A percentile compares a stretch with the other conserved stretches of the same genome.
phyloP scores from a whole-genome alignment of 2,113 vertebrate genomes.

The Aphyosemion australe region DNA sequence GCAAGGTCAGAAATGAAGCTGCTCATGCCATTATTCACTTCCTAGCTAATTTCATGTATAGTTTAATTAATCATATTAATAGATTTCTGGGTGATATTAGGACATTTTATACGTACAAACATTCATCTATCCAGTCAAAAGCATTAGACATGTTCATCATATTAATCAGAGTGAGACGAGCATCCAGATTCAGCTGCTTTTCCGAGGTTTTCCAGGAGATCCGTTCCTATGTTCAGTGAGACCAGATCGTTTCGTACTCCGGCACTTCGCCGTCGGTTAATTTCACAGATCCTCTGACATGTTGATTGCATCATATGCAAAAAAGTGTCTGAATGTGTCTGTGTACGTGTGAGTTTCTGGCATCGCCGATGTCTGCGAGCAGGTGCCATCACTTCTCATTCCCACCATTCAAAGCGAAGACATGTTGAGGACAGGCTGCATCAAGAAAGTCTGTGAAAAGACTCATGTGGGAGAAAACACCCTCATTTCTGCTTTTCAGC shows the following conservation, averaged over 20 bases:
- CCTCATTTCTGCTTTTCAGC: slow-evolving; percentile 59
- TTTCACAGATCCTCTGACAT: slow-evolving; percentile 63
- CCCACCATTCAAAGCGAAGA: slow-evolving; percentile 63
- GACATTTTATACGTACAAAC: slow-evolving; percentile 40
- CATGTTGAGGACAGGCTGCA: slow-evolving; percentile 59
- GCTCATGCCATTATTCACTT: slow-evolving; percentile 78
- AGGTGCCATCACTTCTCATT: slow-evolving; percentile 75
- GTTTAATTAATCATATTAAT: slow-evolving; percentile 79
- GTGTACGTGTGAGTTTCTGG: slow-evolving; percentile 63
- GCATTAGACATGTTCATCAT: not conserved
- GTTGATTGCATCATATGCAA: slow-evolving; percentile 68
- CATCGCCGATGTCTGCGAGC: slow-evolving; percentile 64
- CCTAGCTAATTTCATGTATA: slow-evolving; percentile 75
- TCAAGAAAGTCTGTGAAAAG: slow-evolving; percentile 52
- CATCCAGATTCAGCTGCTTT: not conserved
- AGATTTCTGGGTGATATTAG: slow-evolving; percentile 52
- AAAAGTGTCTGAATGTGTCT: slow-evolving; percentile 41
- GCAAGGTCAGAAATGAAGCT: slow-evolving; percentile 80
- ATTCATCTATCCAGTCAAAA: not conserved
- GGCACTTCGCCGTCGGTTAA: slow-evolving; percentile 33
- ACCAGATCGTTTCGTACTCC: slow-evolving; percentile 26
- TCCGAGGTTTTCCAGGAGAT: slow-evolving; percentile 5
- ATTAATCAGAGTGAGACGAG: not conserved
- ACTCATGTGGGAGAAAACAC: slow-evolving; percentile 64
- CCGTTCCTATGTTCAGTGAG: slow-evolving; percentile 22